Base-by-base conservation (phyloP, 2,888 invertebrate species). In the Deilephila elpenor region DNA sequence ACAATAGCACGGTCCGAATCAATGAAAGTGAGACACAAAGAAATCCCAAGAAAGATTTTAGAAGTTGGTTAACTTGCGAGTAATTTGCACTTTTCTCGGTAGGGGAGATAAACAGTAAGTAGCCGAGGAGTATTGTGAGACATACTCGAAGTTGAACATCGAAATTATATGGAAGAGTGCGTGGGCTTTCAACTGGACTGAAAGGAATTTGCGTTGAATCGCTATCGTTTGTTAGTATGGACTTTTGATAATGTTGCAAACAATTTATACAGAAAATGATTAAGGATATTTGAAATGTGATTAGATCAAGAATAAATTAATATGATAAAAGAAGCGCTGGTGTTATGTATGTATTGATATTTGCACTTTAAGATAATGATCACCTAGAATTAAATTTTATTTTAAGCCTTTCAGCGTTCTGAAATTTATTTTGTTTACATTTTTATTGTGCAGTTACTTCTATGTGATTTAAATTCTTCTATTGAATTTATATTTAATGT, bases 141-240 rank as follows among this genome's bases (percentile, higher is more conserved):
- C 74, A 51, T 74, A 86, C 86, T 91, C 89, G 90, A 91, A 88
- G 89, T 89, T 85, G 86, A 86, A 88, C 89, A 91, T 91, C 90
- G 89, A 89, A 91, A 89, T 92, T 90, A 90, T 90, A 91, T 90
- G 89, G 90, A 91, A 87, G 87, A 88, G 81, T 86, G 85, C 78
- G 79, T 83, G 75, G 74, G 76, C 80, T 86, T 85, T 86, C 86
- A 86, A 86, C 83, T 78, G 75, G 80, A 84, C 89, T 89, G 89
- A 90, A 85, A 80, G 83, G 82, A 78, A 80, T 83, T 83, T 81
- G 84, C 82, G 84, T 86, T 77, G 79, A 82, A 86, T 87, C 81
- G 78, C 17, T 51, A 51, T 67, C 60, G 51, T 59, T 61, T 29
- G 59, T 73, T 32, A 59, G 64, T 53, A 29, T 34, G 59, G 70